These are phyloP conservation scores for Drosophila pseudotakahashii DNA, from an alignment of 2,888 invertebrate genomes.

Conservation along the genomic window DNA sequence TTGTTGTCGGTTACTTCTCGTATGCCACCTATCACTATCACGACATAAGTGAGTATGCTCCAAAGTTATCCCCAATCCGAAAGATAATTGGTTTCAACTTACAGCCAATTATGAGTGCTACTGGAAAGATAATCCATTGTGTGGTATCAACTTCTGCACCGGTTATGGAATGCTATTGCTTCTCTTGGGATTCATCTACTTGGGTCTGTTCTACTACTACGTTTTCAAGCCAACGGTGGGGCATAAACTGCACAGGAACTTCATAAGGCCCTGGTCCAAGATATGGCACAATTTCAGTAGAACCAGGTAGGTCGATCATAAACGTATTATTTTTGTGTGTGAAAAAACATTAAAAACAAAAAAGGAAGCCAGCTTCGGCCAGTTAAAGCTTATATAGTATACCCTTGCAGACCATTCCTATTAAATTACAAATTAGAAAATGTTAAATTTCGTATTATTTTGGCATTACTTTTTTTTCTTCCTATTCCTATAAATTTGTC, in stretches of 20 bases:
- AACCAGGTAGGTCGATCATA: slow-evolving; percentile 61
- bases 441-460: too few species aligned
- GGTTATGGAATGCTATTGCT: slow-evolving; percentile 91
- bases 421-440: too few species aligned
- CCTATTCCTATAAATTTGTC: too few species aligned
- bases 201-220: slow-evolving; percentile 87
- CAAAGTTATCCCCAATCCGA: neutral
- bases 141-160: slow-evolving; percentile 85
- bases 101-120: slow-evolving; percentile 50
- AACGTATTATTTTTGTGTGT: too few species aligned
- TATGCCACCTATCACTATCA: slow-evolving; percentile 82
- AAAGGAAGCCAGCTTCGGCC: too few species aligned
- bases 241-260: slow-evolving; percentile 52
- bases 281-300: slow-evolving; percentile 77
- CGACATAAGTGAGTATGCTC: slow-evolving; percentile 67
- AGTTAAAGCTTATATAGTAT: too few species aligned
- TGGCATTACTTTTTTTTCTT: too few species aligned
- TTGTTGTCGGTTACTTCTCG: slow-evolving; percentile 78
- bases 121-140: slow-evolving; percentile 49
- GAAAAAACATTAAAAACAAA: too few species aligned
- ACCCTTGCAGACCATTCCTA: too few species aligned
- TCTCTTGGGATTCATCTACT: slow-evolving; percentile 86
- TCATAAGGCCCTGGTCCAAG: slow-evolving; percentile 62
- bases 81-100: neutral
- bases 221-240: slow-evolving; percentile 87